These are phyloP conservation scores for Gonatopus flavifemur DNA, from an alignment of 1,140 invertebrate genomes.

Conservation along the genomic window DNA sequence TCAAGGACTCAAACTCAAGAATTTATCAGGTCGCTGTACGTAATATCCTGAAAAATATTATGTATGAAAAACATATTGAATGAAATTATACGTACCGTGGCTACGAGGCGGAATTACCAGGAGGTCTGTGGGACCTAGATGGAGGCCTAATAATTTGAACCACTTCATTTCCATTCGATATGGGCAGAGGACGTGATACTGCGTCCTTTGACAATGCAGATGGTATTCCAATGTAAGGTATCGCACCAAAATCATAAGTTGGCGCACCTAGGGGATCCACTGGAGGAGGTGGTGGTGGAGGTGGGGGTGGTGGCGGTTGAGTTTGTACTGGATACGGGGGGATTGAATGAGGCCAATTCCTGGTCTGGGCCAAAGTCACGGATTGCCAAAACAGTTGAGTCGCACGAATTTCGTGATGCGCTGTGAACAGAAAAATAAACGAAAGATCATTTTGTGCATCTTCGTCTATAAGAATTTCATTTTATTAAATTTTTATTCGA, in stretches of 20 bases:
- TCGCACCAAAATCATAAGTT: conserved; percentile 32
- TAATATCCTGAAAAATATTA: too few species aligned
- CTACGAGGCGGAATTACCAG: conserved; percentile 32
- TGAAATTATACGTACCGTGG: conserved; percentile 31
- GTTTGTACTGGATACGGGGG: conserved; percentile 21
- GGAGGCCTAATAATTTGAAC: conserved; percentile 20
- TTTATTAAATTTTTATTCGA: too few species aligned
- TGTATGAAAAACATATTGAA: too few species aligned
- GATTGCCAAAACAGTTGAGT: conserved; percentile 27
- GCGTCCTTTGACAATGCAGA: conserved; percentile 20
- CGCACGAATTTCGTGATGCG: conserved; percentile 32
- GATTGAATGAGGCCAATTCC: conserved; percentile 9
- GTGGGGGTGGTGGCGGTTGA: too few species aligned
- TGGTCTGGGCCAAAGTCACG: conserved; percentile 8
- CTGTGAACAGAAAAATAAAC: conserved; percentile 22
- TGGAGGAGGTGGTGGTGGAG: too few species aligned
- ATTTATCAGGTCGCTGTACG: too few species aligned
- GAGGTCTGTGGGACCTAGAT: conserved; percentile 31
- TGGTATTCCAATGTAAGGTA: conserved; percentile 32
- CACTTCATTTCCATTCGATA: too few species aligned
- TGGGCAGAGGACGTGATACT: conserved; percentile 25
- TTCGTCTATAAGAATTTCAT: too few species aligned
- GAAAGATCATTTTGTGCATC: neutral
- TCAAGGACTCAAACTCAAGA: too few species aligned
- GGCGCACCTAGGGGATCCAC: conserved; percentile 24